Percentiles rank a stretch among this genome's conserved stretches.
phyloP scores from a whole-genome alignment of 1,140 invertebrate genomes.

The Trichonephila inaurata region DNA sequence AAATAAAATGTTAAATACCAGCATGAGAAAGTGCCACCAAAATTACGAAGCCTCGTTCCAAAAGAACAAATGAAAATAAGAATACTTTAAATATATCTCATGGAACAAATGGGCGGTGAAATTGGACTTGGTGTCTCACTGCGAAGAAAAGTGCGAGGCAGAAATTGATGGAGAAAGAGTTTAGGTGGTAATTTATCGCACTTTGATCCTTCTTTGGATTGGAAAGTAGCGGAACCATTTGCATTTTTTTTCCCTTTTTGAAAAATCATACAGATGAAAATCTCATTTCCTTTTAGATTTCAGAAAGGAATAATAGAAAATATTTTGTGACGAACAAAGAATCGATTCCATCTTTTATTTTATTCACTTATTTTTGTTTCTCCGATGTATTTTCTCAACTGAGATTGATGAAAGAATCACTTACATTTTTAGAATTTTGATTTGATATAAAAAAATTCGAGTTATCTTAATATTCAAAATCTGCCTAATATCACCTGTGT shows the following conservation, averaged over 20 bases:
- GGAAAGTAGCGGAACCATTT: neutral
- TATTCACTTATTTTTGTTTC: too few species aligned
- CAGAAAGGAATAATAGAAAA: neutral
- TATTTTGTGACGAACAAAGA: neutral
- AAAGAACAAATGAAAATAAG: too few species aligned
- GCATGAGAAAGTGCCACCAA: too few species aligned
- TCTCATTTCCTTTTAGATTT: neutral
- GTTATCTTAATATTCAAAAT: too few species aligned
- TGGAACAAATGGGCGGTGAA: conserved; percentile 19
- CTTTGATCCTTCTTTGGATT: conserved; percentile 19
- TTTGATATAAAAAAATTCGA: too few species aligned
- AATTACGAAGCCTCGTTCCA: too few species aligned
- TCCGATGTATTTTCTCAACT: too few species aligned
- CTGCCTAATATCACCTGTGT: too few species aligned
- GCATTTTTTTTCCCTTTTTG: neutral
- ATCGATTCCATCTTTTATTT: neutral
- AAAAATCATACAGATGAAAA: neutral
- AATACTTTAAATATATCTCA: neutral
- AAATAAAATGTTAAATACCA: too few species aligned
- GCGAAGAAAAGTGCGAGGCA: neutral
- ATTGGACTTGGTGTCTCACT: neutral
- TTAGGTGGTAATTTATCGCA: neutral
- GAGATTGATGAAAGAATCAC: too few species aligned
- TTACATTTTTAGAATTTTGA: too few species aligned
- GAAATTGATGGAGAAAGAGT: neutral